Conservation (phyloP, 2,113 vertebrate genomes). For the Condylura cristata region DNA sequence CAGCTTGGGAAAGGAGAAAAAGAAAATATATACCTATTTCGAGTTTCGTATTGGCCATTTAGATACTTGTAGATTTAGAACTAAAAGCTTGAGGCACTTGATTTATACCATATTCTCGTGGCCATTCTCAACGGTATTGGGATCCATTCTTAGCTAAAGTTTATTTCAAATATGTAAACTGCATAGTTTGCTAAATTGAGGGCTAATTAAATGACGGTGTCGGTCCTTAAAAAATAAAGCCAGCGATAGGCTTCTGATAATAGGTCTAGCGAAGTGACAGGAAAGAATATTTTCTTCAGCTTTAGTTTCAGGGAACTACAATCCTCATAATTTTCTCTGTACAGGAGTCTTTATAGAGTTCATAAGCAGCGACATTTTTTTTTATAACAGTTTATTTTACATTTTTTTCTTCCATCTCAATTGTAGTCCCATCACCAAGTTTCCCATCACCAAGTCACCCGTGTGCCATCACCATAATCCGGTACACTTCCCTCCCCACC, state of each 20-base stretch:
- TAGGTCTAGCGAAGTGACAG: not conserved
- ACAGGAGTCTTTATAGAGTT: not conserved
- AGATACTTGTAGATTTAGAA: slow-evolving; percentile 41
- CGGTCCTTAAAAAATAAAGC: slow-evolving; percentile 6
- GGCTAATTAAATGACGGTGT: not conserved
- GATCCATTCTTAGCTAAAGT: not conserved
- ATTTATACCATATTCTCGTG: not conserved
- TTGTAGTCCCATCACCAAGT: too few species aligned
- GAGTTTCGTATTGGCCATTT: not conserved
- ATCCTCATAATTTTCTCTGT: slow-evolving; percentile 33
- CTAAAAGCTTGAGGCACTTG: slow-evolving; percentile 22
- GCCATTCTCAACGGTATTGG: not conserved
- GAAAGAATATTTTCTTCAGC: slow-evolving; percentile 46
- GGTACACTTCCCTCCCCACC: too few species aligned
- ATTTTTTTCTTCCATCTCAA: too few species aligned
- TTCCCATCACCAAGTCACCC: too few species aligned
- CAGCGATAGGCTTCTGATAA: not conserved
- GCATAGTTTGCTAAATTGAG: slow-evolving; percentile 8
- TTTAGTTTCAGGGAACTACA: slow-evolving; percentile 34
- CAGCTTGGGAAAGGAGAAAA: slow-evolving; percentile 43
- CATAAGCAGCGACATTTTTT: not conserved
- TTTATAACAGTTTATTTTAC: too few species aligned
- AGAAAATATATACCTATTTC: slow-evolving; percentile 54
- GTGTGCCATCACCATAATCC: too few species aligned
- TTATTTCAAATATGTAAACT: slow-evolving; percentile 15